Evolutionary conservation across 2,888 invertebrate species (phyloP), one percentile per base, ranked within the genome.

Genomic region (Cataglyphis rosenhaueri): DNA sequence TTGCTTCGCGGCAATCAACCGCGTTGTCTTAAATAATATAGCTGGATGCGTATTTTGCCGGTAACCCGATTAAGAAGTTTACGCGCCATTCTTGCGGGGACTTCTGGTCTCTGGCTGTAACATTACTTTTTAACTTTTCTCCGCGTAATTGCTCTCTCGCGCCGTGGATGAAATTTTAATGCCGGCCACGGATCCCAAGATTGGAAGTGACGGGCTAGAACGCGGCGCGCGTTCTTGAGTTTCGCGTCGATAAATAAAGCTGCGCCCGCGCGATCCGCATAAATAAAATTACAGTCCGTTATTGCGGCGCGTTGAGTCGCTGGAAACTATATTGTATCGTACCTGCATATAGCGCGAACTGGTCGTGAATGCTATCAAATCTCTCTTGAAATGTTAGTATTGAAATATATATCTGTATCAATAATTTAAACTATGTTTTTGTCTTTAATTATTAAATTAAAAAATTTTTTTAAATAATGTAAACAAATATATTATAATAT

Each of bases 1-100:
- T 21, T 62, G 41, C 48, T n/a, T 44, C 35, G 78, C 59, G 79
- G 48, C 83, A 85, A 84, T 84, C 84, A 84, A 44, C 70, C 65
- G 57, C 21, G 48, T 65, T 71, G 84, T 83, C 79, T 83, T 85
- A 85, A 83, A 85, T 85, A 85, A 85, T 83, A 44, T 32, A 85
- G 62, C 61, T 35, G 64, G 44, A 55, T 57, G 57, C 62, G 62
- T 55, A 59, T 65, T 68, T 74, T 64, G 38, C 61, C 29, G 55
- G 75, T 84, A 84, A 85, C 71, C 61, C 79, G 79, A 85, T 85
- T 85, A 85, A 85, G 84, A 85, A 85, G 85, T 85, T 85, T 84
- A 82, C 74, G 82, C 68, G 79, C 73, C 61, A 73, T 82, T 78
- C 73, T 85, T 82, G 55, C 65, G 75, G 48, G 57, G 66, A 70